Evolutionary conservation across 2,888 invertebrate genomes (phyloP), one percentile per base, ranked within the genome.

Genomic region (Eumerus sabulonum): DNA sequence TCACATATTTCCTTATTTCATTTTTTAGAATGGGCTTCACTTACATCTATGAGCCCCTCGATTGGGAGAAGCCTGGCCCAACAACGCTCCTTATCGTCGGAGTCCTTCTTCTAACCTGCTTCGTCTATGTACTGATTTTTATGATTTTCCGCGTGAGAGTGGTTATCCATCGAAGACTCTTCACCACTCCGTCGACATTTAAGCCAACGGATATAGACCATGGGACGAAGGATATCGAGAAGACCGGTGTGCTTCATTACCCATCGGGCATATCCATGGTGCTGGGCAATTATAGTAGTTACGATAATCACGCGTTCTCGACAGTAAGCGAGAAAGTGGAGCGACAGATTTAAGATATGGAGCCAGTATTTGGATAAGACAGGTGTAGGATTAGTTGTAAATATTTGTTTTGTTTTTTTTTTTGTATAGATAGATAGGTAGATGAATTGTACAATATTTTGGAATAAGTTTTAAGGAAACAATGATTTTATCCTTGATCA

Each of bases 31-130:
- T 89, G 42, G 94, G 94, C 0, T 85, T 91, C 9, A 90, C 90
- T 0, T 93, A 91, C 72, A 94, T 96, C 76, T 96, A 96, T 86
- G 91, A 92, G 36, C 91, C 94, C 0, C 89, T 96, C 40, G 92
- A 96, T 87, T 96, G 96, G 95, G 90, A 91, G 72, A 91, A 92
- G 63, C 93, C 94, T 0, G 89, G 90, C 27, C 86, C 68, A 16
- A 83, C 89, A 0, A 71, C 84, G 0, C 27, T 84, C 17, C 87
- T 87, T 0, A 85, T 87, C 0, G 1, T 86, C 16, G 88, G 86
- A 12, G 85, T 87, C 1, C 50, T 88, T 1, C 3, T 86, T 1
- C 83, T 89, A 0, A 85, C 85, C 14, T 86, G 87, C 18, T 83
- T 85, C 70, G 82, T 89, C 3, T 87, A 89, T 67, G 83, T 85